Percentiles rank a stretch among this genome's conserved stretches.
Evolutionary conservation across 2,888 invertebrate species (phyloP).

Genomic region (Atethmia centrago): DNA sequence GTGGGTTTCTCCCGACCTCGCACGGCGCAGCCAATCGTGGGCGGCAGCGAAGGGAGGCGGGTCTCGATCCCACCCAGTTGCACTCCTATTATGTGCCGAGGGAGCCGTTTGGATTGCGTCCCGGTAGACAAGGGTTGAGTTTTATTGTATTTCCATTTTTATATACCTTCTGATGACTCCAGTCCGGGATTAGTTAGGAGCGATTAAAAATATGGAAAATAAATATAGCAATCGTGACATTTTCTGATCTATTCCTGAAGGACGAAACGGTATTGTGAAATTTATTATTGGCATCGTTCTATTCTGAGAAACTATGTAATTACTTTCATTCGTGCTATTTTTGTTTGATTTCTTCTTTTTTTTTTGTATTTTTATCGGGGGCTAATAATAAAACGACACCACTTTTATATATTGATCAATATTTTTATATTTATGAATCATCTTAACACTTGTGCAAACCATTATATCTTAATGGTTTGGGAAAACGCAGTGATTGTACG

Average conservation of each 20-base stretch:
- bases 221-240: neutral
- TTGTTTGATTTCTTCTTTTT: neutral
- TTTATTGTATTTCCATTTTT: slow-evolving; percentile 68
- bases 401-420: neutral
- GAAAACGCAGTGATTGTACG: slow-evolving; percentile 5
- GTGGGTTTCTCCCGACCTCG: slow-evolving; percentile 75
- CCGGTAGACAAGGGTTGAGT: slow-evolving; percentile 79
- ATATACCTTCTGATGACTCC: slow-evolving; percentile 45
- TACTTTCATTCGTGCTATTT: slow-evolving; percentile 9
- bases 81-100: slow-evolving; percentile 77
- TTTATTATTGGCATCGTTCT: slow-evolving; percentile 11
- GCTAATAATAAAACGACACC: neutral
- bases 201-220: slow-evolving; percentile 21
- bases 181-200: slow-evolving; percentile 9
- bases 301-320: slow-evolving; percentile 19
- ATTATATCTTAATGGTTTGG: slow-evolving; percentile 22
- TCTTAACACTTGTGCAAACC: slow-evolving; percentile 16
- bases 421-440: slow-evolving; percentile 31
- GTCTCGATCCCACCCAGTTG: slow-evolving; percentile 78
- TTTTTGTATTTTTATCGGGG: neutral
- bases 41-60: slow-evolving; percentile 76
- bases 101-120: slow-evolving; percentile 70
- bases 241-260: slow-evolving; percentile 24
- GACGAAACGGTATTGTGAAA: slow-evolving; percentile 8
- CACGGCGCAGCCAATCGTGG: slow-evolving; percentile 78